Evolutionary conservation across 2,888 invertebrate genomes (phyloP).

Genomic region (Epinotia demarniana): DNA sequence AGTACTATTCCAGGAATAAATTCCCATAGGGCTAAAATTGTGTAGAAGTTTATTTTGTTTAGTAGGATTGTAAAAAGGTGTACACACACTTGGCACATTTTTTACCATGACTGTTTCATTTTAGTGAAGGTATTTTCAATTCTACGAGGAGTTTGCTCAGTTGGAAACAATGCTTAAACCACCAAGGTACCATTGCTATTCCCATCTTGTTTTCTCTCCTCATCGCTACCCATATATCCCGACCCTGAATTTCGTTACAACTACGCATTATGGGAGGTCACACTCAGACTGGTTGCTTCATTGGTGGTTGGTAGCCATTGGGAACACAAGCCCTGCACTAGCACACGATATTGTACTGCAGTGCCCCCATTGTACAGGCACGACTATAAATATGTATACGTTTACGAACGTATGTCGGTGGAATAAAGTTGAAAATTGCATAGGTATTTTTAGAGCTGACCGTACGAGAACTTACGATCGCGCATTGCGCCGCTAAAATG

Average conservation of each 20-base stretch:
- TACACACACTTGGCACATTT: background rate
- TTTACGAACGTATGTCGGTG: too few relatives aligned
- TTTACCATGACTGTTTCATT: background rate
- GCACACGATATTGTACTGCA: conserved; percentile 30
- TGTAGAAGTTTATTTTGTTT: background rate
- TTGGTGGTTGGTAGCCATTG: background rate
- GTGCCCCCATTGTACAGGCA: conserved; percentile 26
- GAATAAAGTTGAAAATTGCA: too few relatives aligned
- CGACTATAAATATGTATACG: too few relatives aligned
- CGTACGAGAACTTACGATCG: conserved; percentile 31
- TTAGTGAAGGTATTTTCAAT: background rate
- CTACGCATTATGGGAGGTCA: background rate
- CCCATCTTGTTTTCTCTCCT: background rate
- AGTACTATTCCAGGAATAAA: too few relatives aligned
- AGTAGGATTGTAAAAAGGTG: background rate
- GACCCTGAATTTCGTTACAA: background rate
- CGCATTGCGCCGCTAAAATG: conserved; percentile 43
- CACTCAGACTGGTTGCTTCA: background rate
- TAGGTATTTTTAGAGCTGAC: too few relatives aligned
- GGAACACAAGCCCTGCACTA: conserved; percentile 1
- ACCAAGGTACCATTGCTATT: background rate
- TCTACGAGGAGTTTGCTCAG: background rate
- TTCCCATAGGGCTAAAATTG: too few relatives aligned
- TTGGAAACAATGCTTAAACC: conserved; percentile 1
- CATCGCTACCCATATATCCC: background rate